These are phyloP conservation scores for Zaprionus ornatus DNA, from an alignment of 1,140 invertebrate species.

Conservation along the genomic window DNA sequence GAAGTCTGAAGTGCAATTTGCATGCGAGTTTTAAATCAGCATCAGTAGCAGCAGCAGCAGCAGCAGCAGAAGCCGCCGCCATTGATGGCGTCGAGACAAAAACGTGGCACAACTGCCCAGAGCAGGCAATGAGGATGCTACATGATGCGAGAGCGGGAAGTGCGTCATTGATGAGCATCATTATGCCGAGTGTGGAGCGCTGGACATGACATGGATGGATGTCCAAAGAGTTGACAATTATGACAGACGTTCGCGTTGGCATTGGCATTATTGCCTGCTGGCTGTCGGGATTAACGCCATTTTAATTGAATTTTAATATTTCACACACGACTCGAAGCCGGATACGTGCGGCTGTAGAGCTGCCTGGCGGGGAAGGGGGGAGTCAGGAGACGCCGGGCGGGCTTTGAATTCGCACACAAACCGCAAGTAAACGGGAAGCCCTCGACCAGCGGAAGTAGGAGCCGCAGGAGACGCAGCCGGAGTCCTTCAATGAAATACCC, in stretches of 20 bases:
- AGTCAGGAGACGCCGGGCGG: not conserved
- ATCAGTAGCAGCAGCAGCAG: not conserved
- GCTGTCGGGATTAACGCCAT: slow-evolving; percentile 81
- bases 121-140: slow-evolving; percentile 9
- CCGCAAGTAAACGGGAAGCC: slow-evolving; percentile 70
- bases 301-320: slow-evolving; percentile 84
- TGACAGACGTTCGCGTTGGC: slow-evolving; percentile 63
- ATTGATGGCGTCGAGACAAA: slow-evolving; percentile 51
- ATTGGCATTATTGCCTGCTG: slow-evolving; percentile 51
- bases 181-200: slow-evolving; percentile 59
- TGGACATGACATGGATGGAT: slow-evolving; percentile 58
- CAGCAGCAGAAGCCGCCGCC: slow-evolving; percentile 9
- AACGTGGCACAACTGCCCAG: slow-evolving; percentile 33
- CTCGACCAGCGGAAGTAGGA: slow-evolving; percentile 25
- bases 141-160: slow-evolving; percentile 1
- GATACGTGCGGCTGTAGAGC: slow-evolving; percentile 52
- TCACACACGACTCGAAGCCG: slow-evolving; percentile 73
- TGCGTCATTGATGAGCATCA: slow-evolving; percentile 71
- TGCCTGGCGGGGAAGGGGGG: not conserved
- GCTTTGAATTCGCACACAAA: slow-evolving; percentile 60
- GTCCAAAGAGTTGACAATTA: slow-evolving; percentile 76
- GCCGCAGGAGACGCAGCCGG: slow-evolving; percentile 2
- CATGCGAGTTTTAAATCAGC: slow-evolving; percentile 65
- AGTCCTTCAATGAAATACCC: slow-evolving; percentile 65
- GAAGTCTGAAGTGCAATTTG: slow-evolving; percentile 79